phyloP scores from a whole-genome alignment of 2,888 invertebrate species.

The Platerodrilus igneus region DNA sequence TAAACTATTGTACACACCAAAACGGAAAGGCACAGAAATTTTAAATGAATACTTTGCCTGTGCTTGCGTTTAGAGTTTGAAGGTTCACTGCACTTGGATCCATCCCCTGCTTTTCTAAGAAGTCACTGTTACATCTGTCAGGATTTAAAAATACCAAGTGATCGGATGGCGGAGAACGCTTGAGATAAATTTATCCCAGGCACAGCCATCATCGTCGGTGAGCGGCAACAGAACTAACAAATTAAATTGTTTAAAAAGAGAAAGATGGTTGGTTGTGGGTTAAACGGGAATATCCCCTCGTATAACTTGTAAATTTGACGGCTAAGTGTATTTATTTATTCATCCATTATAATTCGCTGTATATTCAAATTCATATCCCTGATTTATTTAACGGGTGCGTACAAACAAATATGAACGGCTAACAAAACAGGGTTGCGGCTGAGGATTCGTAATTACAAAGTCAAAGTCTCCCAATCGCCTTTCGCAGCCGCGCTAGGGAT shows the following conservation, averaged over 20 bases:
- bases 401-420: constrained; percentile 39
- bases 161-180: no score
- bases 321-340: constrained; percentile 47
- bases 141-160: constrained; percentile 27
- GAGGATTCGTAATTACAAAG: constrained; percentile 46
- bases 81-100: constrained; percentile 30
- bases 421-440: constrained; percentile 35
- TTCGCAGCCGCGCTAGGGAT: constrained; percentile 24
- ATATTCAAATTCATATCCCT: constrained; percentile 47
- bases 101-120: constrained; percentile 30
- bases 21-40: constrained; percentile 25
- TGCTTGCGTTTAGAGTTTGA: constrained; percentile 21
- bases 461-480: constrained; percentile 41
- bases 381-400: constrained; percentile 43
- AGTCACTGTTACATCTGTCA: constrained; percentile 33
- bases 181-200: constrained; percentile 27
- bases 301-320: constrained; percentile 47
- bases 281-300: constrained; percentile 25
- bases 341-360: constrained; percentile 47
- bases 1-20: constrained; percentile 25
- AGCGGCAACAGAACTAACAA: constrained; percentile 3
- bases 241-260: constrained; percentile 18
- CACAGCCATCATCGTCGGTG: constrained; percentile 17
- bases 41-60: constrained; percentile 27
- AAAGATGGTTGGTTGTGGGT: no score